phyloP scores from a whole-genome alignment of 2,888 invertebrate genomes.

The Melanchra persicariae region DNA sequence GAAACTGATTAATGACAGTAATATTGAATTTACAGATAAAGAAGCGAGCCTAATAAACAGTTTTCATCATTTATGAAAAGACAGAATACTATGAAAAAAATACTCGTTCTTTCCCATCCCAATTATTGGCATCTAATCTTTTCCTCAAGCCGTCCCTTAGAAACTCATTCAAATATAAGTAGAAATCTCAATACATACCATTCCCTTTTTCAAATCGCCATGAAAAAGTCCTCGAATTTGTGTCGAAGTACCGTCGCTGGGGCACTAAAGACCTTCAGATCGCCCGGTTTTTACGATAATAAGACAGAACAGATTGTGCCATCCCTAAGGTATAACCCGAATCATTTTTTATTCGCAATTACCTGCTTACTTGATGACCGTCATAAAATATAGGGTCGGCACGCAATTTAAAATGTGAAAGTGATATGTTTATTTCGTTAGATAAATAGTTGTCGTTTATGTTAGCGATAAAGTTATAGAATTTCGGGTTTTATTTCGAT shows the following conservation, averaged over 20 bases:
- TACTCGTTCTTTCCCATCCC: background rate
- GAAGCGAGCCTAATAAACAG: background rate
- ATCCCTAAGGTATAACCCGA: slow-evolving; percentile 62
- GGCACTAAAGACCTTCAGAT: slow-evolving; percentile 61
- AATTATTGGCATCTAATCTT: slow-evolving; percentile 35
- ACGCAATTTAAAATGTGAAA: slow-evolving; percentile 53
- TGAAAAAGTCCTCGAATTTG: slow-evolving; percentile 39
- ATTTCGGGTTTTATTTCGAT: slow-evolving; percentile 21
- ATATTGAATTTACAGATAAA: background rate
- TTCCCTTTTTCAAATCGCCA: slow-evolving; percentile 57
- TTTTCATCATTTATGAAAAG: background rate
- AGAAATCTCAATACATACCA: slow-evolving; percentile 25
- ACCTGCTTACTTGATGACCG: slow-evolving; percentile 65
- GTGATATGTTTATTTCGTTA: slow-evolving; percentile 46
- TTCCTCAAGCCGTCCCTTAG: slow-evolving; percentile 6
- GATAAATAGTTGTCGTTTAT: slow-evolving; percentile 43
- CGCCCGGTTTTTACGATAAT: slow-evolving; percentile 68
- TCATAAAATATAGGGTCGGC: slow-evolving; percentile 60
- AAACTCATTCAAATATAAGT: slow-evolving; percentile 37
- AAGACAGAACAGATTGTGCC: slow-evolving; percentile 64
- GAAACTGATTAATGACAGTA: background rate
- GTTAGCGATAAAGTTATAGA: slow-evolving; percentile 11
- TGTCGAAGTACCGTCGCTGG: no score
- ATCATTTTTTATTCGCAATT: slow-evolving; percentile 67
- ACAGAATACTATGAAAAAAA: background rate